Conservation (phyloP, 2,113 vertebrate genomes). For the Mustela nigripes region DNA sequence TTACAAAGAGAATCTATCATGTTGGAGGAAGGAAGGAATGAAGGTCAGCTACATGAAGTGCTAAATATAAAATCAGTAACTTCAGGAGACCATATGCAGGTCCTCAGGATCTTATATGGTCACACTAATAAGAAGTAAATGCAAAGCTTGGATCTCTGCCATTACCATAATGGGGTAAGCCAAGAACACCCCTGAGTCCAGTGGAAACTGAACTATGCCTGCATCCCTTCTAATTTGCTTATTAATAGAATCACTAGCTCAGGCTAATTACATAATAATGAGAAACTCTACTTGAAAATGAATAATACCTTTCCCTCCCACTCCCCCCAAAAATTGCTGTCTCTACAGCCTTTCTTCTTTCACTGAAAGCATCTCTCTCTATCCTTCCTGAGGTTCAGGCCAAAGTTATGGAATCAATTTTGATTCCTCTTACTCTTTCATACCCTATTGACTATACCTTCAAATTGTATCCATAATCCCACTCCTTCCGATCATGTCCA, state of each 20-base stretch:
- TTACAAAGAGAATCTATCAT: constrained; percentile 38
- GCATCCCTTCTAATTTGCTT: constrained; percentile 14
- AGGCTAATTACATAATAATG: constrained; percentile 48
- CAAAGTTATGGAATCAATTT: neutral
- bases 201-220: neutral
- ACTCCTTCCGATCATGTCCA: neutral
- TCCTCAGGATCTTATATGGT: constrained; percentile 24
- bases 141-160: constrained; percentile 51
- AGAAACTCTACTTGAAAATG: constrained; percentile 56
- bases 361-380: neutral
- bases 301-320: neutral
- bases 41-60: constrained; percentile 26
- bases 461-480: neutral
- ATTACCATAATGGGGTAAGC: neutral
- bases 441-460: neutral
- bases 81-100: neutral
- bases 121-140: constrained; percentile 31
- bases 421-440: constrained; percentile 27
- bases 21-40: neutral
- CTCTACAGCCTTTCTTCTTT: neutral
- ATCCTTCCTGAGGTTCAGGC: neutral
- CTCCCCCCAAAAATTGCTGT: neutral
- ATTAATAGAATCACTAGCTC: neutral
- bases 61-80: constrained; percentile 32
- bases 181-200: constrained; percentile 44